Base-by-base conservation (phyloP, 2,888 invertebrate genomes). In the Isoperla grammatica region DNA sequence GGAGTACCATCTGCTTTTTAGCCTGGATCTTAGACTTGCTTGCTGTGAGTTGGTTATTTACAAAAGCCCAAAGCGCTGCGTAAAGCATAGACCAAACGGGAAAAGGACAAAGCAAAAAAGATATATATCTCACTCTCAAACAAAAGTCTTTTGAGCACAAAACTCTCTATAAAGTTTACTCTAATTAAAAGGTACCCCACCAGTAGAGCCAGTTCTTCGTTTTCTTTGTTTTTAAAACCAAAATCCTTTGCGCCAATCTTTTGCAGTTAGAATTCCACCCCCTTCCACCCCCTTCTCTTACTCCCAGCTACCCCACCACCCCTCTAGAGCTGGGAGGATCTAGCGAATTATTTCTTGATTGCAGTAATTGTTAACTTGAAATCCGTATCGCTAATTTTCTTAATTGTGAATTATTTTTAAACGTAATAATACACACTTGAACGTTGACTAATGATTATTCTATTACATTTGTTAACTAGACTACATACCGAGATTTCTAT, bases 161-260 rank as follows among this genome's bases (percentile, higher is more conserved):
- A 57, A 46, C 46, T 37, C 48, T 35, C 57, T 45, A 46, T 46
- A 39, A 46, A 61, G 63, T 58, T 60, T 58, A 56, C 56, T 60
- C 63, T 63, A 63, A 63, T 63, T 63, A 63, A 60, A 63, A 63
- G 63, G 62, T 62, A 62, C 62, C 57, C 56, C 59, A 49, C 55
- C 40, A 39, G 53, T 37, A 45, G 49, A 22, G 29, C 39, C 20
- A 39, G 19, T 53, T 39, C 37, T 56, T 49, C 56, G 40, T 49
- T 57, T 60, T 60, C 60, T 62, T 63, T 63, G 63, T 63, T 63
- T 63, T 63, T 63, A 58, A 60, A 53, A 39, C 13, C 53, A 42
- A 49, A 63, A 60, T 60, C 63, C 60, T 63, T 63, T 60, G 63
- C 63, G 50, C 63, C 60, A 63, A 63, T 63, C 63, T 57, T 58